These are phyloP conservation scores for Leptothorax acervorum DNA, from an alignment of 2,888 invertebrate genomes.

Conservation along the genomic window DNA sequence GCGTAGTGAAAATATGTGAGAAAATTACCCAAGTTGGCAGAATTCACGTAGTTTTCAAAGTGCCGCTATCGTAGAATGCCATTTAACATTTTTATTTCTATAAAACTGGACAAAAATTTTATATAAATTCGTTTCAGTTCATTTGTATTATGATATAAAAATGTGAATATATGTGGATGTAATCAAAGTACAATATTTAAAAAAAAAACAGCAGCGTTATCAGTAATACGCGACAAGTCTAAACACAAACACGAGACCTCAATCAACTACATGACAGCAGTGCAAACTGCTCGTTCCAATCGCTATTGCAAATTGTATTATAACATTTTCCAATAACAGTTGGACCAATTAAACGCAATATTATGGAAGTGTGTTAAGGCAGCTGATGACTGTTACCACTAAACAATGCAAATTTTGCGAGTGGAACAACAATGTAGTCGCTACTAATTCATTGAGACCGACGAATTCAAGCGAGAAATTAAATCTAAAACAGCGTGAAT, in stretches of 20 bases:
- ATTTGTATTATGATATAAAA: not conserved
- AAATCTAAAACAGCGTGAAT: slow-evolving; percentile 33
- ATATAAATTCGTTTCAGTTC: not conserved
- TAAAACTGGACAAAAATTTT: slow-evolving; percentile 4
- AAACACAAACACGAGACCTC: not conserved
- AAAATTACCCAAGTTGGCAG: slow-evolving; percentile 37
- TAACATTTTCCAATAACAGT: slow-evolving; percentile 27
- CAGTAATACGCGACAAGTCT: not conserved
- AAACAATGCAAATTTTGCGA: not conserved
- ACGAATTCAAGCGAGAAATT: slow-evolving; percentile 35
- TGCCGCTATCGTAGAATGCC: not conserved
- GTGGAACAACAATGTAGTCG: slow-evolving; percentile 10
- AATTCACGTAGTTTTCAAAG: slow-evolving; percentile 35
- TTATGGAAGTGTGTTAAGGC: slow-evolving; percentile 16
- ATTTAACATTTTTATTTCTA: slow-evolving; percentile 17
- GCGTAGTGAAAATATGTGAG: slow-evolving; percentile 23
- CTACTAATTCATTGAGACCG: slow-evolving; percentile 13
- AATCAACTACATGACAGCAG: not conserved
- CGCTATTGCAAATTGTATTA: slow-evolving; percentile 9
- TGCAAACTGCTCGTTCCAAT: not conserved
- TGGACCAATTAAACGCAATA: not conserved
- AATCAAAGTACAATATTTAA: not conserved
- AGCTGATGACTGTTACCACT: slow-evolving; percentile 1
- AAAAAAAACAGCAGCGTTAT: not conserved
- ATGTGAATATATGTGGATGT: not conserved